Evolutionary conservation across 2,797 vertebrate genomes (phyloP).

Genomic region (Pterois miles): DNA sequence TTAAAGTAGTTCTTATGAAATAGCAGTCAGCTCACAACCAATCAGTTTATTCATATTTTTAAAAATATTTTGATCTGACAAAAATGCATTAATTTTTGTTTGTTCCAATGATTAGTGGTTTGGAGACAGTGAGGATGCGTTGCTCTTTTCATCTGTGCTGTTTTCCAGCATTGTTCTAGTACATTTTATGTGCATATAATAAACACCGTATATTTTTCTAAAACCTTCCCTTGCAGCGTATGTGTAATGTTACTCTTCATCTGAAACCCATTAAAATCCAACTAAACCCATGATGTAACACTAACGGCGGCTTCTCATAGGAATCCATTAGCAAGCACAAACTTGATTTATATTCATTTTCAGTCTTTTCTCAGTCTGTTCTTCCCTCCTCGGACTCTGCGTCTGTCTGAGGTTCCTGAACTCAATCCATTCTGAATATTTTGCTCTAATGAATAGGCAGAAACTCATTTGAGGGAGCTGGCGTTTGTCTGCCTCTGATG

Average conservation of each 20-base stretch:
- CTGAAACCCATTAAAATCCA: neutral
- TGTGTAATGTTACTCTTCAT: neutral
- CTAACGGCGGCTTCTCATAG: neutral
- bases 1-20: neutral
- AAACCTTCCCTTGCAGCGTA: neutral
- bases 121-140: too few species aligned
- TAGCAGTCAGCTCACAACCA: neutral
- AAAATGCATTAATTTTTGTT: too few species aligned
- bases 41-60: neutral
- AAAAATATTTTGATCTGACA: too few species aligned
- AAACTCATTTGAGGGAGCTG: neutral
- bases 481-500: neutral
- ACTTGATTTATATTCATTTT: too few species aligned
- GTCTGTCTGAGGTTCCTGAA: neutral
- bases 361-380: too few species aligned
- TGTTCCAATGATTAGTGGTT: too few species aligned
- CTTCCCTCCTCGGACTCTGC: neutral
- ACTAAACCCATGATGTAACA: neutral
- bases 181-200: too few species aligned
- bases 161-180: too few species aligned
- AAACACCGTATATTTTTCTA: neutral
- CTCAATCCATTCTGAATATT: neutral
- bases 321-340: neutral
- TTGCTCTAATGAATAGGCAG: neutral
- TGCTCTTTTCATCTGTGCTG: too few species aligned